Conservation (phyloP, 2,113 vertebrate species). For the Cottus gobio region DNA sequence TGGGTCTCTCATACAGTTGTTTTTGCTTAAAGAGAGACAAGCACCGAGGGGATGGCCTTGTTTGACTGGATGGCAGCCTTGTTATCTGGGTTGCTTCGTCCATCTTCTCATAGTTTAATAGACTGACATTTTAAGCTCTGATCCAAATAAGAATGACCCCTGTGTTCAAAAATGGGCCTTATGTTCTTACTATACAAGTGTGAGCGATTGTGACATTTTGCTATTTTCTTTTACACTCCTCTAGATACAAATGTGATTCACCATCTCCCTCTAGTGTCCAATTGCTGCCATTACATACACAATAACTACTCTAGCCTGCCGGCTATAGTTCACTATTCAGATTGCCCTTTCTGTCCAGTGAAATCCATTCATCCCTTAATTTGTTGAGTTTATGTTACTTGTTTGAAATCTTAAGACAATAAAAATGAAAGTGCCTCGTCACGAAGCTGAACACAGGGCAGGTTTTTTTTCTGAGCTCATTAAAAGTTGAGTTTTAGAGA, state of each 20-base stretch:
- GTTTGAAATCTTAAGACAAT: not conserved
- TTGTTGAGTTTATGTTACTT: not conserved
- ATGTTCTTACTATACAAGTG: not conserved
- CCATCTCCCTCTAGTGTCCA: slow-evolving; percentile 48
- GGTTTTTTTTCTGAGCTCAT: not conserved
- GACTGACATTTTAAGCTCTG: not conserved
- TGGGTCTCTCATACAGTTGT: not conserved
- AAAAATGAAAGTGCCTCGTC: not conserved
- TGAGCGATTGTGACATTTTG: not conserved
- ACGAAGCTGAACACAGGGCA: not conserved
- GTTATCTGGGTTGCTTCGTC: too few species aligned
- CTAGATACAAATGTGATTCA: not conserved
- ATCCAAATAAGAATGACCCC: not conserved
- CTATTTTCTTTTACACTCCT: not conserved
- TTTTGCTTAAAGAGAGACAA: not conserved
- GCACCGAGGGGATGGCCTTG: too few species aligned
- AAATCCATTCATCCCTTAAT: not conserved
- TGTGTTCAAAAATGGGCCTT: too few species aligned
- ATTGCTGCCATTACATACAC: slow-evolving; percentile 11
- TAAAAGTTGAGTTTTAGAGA: not conserved
- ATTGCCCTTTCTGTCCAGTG: not conserved
- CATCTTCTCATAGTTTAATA: too few species aligned
- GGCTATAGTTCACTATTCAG: not conserved
- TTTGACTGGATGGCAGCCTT: not conserved
- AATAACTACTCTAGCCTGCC: not conserved